Conservation (phyloP, 2,797 vertebrate species). For the Cuniculus paca region DNA sequence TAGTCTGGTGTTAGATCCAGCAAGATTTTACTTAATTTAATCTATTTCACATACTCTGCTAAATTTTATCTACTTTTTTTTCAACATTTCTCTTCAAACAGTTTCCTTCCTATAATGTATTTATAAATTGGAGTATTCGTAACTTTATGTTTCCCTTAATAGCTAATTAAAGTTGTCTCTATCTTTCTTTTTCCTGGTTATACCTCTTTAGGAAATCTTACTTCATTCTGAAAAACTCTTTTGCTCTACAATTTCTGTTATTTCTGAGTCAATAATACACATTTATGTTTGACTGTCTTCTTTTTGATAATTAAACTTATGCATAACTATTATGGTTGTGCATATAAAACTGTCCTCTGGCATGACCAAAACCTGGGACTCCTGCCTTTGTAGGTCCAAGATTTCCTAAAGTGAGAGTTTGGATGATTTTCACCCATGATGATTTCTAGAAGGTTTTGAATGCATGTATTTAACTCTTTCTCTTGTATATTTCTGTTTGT, state of each 20-base stretch:
- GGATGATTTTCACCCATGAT: not conserved
- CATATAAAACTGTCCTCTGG: not conserved
- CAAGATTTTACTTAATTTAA: not conserved
- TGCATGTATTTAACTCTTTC: too few species aligned
- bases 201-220: not conserved
- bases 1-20: not conserved
- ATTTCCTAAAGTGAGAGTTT: not conserved
- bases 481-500: not conserved
- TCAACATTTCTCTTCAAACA: not conserved
- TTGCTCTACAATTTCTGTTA: not conserved
- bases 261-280: not conserved
- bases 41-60: not conserved
- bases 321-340: not conserved
- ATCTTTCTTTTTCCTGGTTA: not conserved
- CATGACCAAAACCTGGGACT: not conserved
- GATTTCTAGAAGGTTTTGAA: not conserved
- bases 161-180: not conserved
- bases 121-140: not conserved
- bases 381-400: not conserved
- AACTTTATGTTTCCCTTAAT: not conserved
- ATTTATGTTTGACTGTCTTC: not conserved
- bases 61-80: conserved; percentile 22
- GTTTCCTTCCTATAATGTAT: not conserved
- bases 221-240: not conserved
- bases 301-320: not conserved